Conservation (phyloP, 2,888 invertebrate genomes). For the Arrhopalites spinosus region DNA sequence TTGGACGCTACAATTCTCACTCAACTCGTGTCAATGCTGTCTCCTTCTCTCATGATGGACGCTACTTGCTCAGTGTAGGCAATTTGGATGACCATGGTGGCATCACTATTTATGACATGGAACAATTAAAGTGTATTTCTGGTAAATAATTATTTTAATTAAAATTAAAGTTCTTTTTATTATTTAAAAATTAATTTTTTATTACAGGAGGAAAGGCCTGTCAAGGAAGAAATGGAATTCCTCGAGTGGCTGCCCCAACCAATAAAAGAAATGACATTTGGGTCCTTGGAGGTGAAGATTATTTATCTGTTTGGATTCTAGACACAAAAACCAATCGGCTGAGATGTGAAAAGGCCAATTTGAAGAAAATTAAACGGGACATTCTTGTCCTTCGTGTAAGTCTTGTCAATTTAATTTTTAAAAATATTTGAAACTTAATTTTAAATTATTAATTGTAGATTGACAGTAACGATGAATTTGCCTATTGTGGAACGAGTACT, state of each 20-base stretch:
- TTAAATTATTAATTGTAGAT: constrained; percentile 60
- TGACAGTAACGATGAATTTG: constrained; percentile 71
- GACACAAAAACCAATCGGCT: constrained; percentile 72
- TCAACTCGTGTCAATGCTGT: constrained; percentile 86
- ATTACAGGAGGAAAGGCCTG: constrained; percentile 63
- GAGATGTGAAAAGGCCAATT: constrained; percentile 72
- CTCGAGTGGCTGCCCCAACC: constrained; percentile 65
- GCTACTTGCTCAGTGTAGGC: constrained; percentile 81
- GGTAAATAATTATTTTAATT: constrained; percentile 61
- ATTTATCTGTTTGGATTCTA: constrained; percentile 76
- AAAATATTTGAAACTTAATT: neutral
- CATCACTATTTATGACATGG: constrained; percentile 82
- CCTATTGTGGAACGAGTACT: constrained; percentile 83
- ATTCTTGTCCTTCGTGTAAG: constrained; percentile 72
- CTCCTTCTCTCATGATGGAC: constrained; percentile 79
- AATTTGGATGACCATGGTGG: constrained; percentile 84
- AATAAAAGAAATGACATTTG: constrained; percentile 69
- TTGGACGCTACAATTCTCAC: constrained; percentile 79
- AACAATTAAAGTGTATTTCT: constrained; percentile 66
- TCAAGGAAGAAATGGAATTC: constrained; percentile 74
- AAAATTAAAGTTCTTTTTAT: too few relatives aligned
- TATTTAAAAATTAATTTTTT: neutral
- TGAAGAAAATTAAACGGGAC: constrained; percentile 77
- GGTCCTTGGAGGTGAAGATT: constrained; percentile 74
- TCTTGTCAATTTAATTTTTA: neutral